Base-by-base conservation (phyloP, 2,797 vertebrate species). In the Phyllotis vaccarum region DNA sequence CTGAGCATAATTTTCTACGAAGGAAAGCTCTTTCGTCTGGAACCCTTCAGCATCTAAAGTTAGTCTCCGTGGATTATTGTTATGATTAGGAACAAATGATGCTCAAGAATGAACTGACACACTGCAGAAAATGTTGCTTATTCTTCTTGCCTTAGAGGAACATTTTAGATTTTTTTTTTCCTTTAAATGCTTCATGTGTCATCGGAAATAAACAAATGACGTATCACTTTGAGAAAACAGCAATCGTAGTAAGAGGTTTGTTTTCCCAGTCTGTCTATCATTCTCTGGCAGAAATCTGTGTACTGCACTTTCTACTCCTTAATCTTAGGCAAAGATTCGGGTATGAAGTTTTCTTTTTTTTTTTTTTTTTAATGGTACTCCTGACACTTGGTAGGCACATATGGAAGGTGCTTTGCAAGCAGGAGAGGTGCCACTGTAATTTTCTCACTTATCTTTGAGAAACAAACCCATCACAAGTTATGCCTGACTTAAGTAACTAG, bases 281-380 rank as follows among this genome's bases (percentile, higher is more conserved):
- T 91, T 91, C 66, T 49, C 78, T 19, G 40, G 31, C 12, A 91
- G 88, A 43, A 68, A 19, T 12, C 1, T 92, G 2, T 29, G 40
- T 43, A 78, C 49, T 54, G 24, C 12, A 52, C 49, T 66, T 43
- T 60, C n/a, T 37, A 6, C 46, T 92, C 56, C 29, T 82, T 89
- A 74, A 95, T 95, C 66, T 80, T 87, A 86, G 34, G 62, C 19
- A 40, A 79, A 96, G 64, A 68, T 83, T 94, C 6, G 60, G 86
- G 81, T 89, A 92, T 80, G 7, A 85, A 52, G 75, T 27, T 16
- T 68, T n/a, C n/a, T n/a, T n/a, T n/a, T n/a, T n/a, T n/a, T n/a
- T n/a, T n/a, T n/a, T n/a, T n/a, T n/a, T n/a, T n/a, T n/a, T n/a
- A n/a, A 49, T 43, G 75, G 74, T 34, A 6, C 60, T 81, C 21